These are phyloP conservation scores for Embidobia sp. DNA, from an alignment of 2,888 invertebrate genomes.

Conservation along the genomic window DNA sequence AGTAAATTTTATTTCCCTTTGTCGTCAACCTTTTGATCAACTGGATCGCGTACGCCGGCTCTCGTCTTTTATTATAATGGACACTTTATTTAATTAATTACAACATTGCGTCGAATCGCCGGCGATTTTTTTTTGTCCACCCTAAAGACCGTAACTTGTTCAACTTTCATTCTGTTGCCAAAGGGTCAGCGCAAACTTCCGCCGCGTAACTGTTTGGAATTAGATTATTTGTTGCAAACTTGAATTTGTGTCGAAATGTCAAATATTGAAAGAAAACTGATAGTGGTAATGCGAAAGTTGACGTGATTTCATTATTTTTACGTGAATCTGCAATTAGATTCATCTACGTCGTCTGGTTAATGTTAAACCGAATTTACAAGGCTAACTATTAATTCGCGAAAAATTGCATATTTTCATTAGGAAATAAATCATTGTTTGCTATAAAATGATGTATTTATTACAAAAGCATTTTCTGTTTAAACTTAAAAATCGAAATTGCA, in stretches of 20 bases:
- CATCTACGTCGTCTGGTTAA: no score
- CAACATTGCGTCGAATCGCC: slow-evolving; percentile 23
- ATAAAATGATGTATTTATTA: no score
- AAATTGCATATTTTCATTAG: no score
- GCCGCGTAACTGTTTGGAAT: slow-evolving; percentile 10
- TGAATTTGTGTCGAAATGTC: neutral
- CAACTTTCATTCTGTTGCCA: slow-evolving; percentile 1
- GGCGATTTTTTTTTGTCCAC: slow-evolving; percentile 10
- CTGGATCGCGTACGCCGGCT: slow-evolving; percentile 6
- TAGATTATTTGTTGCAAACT: slow-evolving; percentile 24
- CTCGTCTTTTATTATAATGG: slow-evolving; percentile 47
- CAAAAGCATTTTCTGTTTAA: no score
- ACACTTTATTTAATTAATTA: slow-evolving; percentile 58
- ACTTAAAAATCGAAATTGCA: no score
- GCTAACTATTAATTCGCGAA: no score
- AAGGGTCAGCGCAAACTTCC: slow-evolving; percentile 17
- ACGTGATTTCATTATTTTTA: no score
- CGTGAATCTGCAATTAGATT: no score
- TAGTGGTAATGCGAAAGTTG: no score
- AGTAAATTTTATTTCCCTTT: slow-evolving; percentile 52
- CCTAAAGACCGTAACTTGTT: slow-evolving; percentile 16
- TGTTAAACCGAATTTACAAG: no score
- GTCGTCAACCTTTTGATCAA: slow-evolving; percentile 39
- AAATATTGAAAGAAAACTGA: no score
- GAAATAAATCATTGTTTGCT: no score